Base-by-base conservation (phyloP, 92 coral and sea anemone genomes). In the Desmophyllum pertusum region DNA sequence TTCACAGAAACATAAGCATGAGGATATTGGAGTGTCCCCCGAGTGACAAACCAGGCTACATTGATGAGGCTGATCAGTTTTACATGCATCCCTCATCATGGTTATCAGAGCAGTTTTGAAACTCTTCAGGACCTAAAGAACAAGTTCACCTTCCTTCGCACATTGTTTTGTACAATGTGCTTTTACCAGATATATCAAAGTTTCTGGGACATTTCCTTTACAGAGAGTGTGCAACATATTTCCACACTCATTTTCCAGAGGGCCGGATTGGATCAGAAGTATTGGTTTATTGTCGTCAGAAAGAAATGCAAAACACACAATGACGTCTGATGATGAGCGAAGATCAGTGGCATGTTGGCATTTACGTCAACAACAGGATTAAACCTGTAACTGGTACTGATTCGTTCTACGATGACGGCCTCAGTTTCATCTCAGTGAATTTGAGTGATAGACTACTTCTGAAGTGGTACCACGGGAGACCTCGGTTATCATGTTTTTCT, bases 201-300 rank as follows among this genome's bases (percentile, higher is more conserved):
- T 65, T 86, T 84, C 74, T 89, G 41, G 72, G 74, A 8, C 75
- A 86, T 69, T 72, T 81, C 72, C 76, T 25, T 37, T 92, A 78
- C 79, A 82, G 30, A 37, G 84, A 92, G 99, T 89, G 95, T 92
- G 93, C 95, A 46, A 82, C 81, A 59, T 90, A 86, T 78, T 97
- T 97, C 41, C 95, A 97, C 83, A 92, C 94, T 51, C 99, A 94
- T 86, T 90, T 97, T 72, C 99, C 99, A 19, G 92, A 93, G 23
- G 95, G 94, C n/a, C 84, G 98, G 36, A 82, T 97, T 68, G 99
- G 99, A 65, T 81, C 88, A 65, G 71, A 89, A 40, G 97, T 94
- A 31, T 86, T 90, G 29, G 90, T 93, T n/a, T 93, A 84, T 88
- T 88, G 94, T 65, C 50, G 14, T 36, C 66, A 36, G 62, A 75